Conservation (phyloP, 2,113 vertebrate species). For the Poeciliopsis turrubarensis region DNA sequence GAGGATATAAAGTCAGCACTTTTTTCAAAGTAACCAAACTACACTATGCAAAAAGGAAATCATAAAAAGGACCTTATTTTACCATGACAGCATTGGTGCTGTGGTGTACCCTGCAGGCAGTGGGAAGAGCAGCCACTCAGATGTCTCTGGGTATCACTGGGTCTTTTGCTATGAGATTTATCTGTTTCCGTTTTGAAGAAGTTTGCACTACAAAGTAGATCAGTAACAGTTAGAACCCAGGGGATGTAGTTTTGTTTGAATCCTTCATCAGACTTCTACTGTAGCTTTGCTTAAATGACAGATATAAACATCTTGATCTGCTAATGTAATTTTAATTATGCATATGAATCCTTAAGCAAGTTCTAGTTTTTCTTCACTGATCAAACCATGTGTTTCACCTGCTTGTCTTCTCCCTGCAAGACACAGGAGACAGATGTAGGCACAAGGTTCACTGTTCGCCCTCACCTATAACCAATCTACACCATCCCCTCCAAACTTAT, state of each 20-base stretch:
- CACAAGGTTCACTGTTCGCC: not conserved
- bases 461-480: not conserved
- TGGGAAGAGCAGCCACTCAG: conserved; percentile 13
- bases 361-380: not conserved
- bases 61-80: conserved; percentile 47
- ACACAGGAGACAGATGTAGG: not conserved
- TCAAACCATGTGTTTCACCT: not conserved
- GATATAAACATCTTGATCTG: not conserved
- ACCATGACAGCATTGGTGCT: conserved; percentile 42
- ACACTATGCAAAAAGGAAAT: conserved; percentile 45
- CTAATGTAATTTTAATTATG: not conserved
- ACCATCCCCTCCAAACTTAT: not conserved
- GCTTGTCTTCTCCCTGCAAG: not conserved
- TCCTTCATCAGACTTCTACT: not conserved
- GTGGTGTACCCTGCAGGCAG: conserved; percentile 24
- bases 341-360: not conserved
- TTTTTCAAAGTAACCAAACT: conserved; percentile 38
- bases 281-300: not conserved
- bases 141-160: not conserved
- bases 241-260: not conserved
- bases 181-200: not conserved
- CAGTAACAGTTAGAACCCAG: not conserved
- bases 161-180: not conserved
- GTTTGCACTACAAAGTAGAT: not conserved
- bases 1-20: conserved; percentile 47